Evolutionary conservation across 2,797 vertebrate genomes (phyloP).

Genomic region (Limnodromus scolopaceus): DNA sequence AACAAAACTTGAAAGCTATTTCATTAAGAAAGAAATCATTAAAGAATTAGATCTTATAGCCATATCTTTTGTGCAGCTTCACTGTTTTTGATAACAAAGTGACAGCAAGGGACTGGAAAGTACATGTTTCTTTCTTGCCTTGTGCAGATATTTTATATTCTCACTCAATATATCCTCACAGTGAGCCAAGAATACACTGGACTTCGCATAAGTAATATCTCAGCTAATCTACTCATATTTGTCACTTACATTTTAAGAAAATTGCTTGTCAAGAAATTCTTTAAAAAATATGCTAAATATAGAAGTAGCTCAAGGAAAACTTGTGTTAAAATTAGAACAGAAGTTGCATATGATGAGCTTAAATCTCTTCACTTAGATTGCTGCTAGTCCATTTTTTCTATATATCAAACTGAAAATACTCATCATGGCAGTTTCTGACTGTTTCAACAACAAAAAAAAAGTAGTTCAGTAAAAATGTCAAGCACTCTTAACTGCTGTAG

Average conservation of each 20-base stretch:
- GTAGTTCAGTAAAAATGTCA: not conserved
- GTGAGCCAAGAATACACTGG: not conserved
- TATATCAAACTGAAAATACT: not conserved
- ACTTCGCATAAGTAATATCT: not conserved
- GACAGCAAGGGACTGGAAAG: not conserved
- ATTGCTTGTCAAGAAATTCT: not conserved
- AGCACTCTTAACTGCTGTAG: not conserved
- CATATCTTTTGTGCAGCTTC: not conserved
- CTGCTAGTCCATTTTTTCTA: not conserved
- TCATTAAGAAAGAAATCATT: slow-evolving; percentile 23
- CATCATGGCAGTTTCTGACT: not conserved
- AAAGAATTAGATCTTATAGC: not conserved
- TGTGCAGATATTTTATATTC: not conserved
- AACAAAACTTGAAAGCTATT: slow-evolving; percentile 43
- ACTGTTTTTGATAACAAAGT: not conserved
- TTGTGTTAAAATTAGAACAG: slow-evolving; percentile 13
- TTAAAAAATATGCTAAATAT: not conserved
- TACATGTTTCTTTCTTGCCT: not conserved
- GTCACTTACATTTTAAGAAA: not conserved
- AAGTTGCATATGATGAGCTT: not conserved
- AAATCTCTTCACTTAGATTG: not conserved
- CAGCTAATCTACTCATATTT: not conserved
- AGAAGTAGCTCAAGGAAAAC: not conserved
- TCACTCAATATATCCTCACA: not conserved
- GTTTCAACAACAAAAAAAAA: not conserved